Evolutionary conservation across 1,140 invertebrate genomes (phyloP), one percentile per base, ranked within the genome.

Genomic region (Solen grandis): DNA sequence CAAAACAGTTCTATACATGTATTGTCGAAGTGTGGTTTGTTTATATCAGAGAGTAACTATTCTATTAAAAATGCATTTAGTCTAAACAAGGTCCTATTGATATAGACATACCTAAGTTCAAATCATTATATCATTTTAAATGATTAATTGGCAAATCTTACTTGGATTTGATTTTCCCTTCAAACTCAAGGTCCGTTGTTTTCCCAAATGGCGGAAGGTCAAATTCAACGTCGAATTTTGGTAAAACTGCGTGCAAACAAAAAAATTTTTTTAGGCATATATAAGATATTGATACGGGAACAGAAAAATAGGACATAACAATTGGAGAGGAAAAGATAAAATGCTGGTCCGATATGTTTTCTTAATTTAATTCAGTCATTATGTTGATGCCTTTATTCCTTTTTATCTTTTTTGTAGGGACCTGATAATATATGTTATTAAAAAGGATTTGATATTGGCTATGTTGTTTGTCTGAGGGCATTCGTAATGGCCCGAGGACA

Each of bases 221-320:
- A 22, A 84, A 60, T 29, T 63, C 63, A 33, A 75, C 69, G 27
- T 81, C 77, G 76, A 84, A 84, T 36, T 84, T 84, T 10, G 82
- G 82, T 36, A 81, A 60, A 66, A 82, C 77, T 82, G 63, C 13
- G 72, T 33, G n/a, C 1, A 27, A 36, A 35, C 1, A 54, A 68
- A 25, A 46, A 25, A 46, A 13, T 22, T 25, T 25, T 19, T 22
- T 25, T 22, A 25, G 19, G 36, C 25, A 77, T 50, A 52, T 19
- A 3, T 8, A 29, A 31, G 35, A 25, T 50, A 35, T 62, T 46
- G 5, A 8, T 27, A 36, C 50, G 29, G n/a, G 8, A 36, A 25
- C 13, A 16, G 38, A 2, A 62, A 65, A 65, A 33, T 35, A 1
- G 33, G 1, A 33, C 31, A 65, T 13, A 14, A 29, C 22, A 14